Conservation (phyloP, 2,113 vertebrate species). For the Equus przewalskii region DNA sequence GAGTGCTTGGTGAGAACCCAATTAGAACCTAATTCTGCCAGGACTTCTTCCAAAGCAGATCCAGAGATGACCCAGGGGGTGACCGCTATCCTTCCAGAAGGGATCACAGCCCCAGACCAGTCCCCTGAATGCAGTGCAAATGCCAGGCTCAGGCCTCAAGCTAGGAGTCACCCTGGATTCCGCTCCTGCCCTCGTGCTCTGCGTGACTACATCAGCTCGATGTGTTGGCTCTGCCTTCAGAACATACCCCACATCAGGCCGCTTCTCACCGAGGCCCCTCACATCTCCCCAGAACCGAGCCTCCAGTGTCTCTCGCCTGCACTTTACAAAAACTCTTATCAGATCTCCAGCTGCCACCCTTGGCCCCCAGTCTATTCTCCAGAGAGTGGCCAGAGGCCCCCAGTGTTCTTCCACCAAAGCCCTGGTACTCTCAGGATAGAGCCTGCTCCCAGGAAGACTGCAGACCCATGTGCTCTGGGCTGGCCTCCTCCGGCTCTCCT, state of each 20-base stretch:
- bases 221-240: background rate
- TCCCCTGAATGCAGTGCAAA: background rate
- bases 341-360: background rate
- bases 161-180: background rate
- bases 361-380: background rate
- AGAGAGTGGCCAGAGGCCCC: background rate
- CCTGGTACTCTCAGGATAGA: background rate
- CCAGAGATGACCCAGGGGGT: background rate
- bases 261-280: background rate
- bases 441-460: background rate
- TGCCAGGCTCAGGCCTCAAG: background rate
- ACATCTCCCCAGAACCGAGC: background rate
- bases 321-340: background rate
- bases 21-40: background rate
- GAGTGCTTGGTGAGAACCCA: background rate
- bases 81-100: background rate
- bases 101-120: background rate
- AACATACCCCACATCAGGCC: background rate
- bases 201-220: background rate
- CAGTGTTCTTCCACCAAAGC: background rate
- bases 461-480: accelerated
- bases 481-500: background rate
- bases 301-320: background rate
- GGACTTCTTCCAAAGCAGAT: background rate
- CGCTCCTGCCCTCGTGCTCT: background rate